Conservation (phyloP, 2,113 vertebrate genomes). For the Notothenia rossii region DNA sequence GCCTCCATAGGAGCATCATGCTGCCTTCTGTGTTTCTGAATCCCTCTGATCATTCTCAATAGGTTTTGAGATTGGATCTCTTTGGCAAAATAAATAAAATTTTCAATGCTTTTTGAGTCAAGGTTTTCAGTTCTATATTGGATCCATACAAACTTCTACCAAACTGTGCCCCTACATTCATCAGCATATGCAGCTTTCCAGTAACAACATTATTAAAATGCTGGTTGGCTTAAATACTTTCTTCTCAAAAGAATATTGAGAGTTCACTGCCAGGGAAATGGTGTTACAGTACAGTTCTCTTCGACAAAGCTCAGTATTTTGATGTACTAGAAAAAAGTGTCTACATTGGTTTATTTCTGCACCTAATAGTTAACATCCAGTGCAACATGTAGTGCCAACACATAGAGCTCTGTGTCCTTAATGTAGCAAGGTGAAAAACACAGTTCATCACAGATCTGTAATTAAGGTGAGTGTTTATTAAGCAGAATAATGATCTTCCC, state of each 20-base stretch:
- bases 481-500: neutral
- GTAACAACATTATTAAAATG: neutral
- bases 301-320: too few relatives aligned
- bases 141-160: neutral
- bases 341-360: too few relatives aligned
- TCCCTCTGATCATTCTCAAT: neutral
- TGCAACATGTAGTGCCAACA: too few relatives aligned
- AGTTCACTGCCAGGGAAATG: conserved; percentile 1
- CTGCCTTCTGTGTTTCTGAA: neutral
- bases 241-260: neutral
- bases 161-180: neutral
- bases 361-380: too few relatives aligned
- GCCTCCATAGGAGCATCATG: neutral
- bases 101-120: too few relatives aligned
- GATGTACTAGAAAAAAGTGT: too few relatives aligned
- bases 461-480: conserved; percentile 3
- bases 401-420: too few relatives aligned
- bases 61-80: neutral
- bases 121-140: neutral
- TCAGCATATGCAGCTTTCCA: neutral
- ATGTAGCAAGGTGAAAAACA: too few relatives aligned
- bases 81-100: neutral
- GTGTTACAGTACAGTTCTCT: too few relatives aligned
- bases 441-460: neutral
- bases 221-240: neutral